These are phyloP conservation scores for Haemorhous mexicanus DNA, from an alignment of 2,113 vertebrate species.

Conservation along the genomic window DNA sequence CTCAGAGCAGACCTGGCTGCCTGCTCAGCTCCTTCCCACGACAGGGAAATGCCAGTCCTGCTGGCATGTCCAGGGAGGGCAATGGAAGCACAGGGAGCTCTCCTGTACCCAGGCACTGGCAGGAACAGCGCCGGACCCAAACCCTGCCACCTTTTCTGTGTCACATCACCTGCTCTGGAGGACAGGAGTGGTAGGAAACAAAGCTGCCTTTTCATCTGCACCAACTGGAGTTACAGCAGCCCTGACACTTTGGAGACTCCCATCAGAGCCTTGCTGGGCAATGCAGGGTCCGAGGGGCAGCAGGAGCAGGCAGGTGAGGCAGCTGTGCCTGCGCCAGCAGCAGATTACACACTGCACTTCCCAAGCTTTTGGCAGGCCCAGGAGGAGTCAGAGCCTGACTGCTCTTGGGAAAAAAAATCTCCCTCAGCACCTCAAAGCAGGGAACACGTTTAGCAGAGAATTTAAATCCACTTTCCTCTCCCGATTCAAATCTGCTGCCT, in stretches of 20 bases:
- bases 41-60: background rate
- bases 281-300: background rate
- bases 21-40: background rate
- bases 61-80: background rate
- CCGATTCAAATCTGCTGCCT: background rate
- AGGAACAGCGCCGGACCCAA: background rate
- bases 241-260: background rate
- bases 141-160: accelerated
- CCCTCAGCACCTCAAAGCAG: background rate
- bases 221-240: background rate
- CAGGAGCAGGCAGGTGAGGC: background rate
- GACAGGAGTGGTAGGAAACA: accelerated
- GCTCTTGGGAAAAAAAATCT: background rate
- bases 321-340: background rate
- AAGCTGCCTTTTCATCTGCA: background rate
- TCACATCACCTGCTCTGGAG: accelerated
- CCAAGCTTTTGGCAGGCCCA: background rate
- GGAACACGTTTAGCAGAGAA: background rate
- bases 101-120: background rate
- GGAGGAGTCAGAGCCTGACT: background rate
- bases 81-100: accelerated
- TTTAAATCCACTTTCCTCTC: background rate
- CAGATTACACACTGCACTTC: background rate
- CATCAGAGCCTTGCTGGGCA: accelerated
- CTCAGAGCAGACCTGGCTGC: background rate